Evolutionary conservation across 2,888 invertebrate genomes (phyloP).

Genomic region (Siphlonurus alternatus): DNA sequence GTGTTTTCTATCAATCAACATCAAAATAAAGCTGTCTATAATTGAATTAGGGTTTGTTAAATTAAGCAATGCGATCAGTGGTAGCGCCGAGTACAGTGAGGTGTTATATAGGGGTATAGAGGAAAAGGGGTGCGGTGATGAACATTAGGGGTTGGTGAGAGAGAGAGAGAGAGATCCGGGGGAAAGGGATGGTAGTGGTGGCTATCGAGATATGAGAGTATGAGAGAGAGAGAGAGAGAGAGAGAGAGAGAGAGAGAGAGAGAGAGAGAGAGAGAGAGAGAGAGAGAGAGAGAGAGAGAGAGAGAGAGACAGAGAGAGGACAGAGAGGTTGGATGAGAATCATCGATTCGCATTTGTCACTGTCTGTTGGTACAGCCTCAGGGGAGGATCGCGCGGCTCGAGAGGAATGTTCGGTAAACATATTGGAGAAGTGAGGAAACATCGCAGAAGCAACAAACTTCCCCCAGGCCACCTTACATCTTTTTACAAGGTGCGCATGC

Average conservation of each 20-base stretch:
- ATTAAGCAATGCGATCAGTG: too few species aligned
- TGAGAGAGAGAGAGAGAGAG: not conserved
- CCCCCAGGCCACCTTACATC: not conserved
- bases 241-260: not conserved
- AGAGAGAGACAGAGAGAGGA: not conserved
- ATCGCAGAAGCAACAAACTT: not conserved
- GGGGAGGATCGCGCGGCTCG: not conserved
- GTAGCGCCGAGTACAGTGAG: too few species aligned
- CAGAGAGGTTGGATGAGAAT: not conserved
- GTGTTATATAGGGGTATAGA: too few species aligned
- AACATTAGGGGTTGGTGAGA: not conserved
- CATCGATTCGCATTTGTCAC: not conserved
- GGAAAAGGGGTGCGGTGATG: too few species aligned
- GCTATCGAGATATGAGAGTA: too few species aligned
- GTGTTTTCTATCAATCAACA: too few species aligned
- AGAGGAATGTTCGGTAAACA: not conserved
- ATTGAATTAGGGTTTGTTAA: too few species aligned
- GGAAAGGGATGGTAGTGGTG: too few species aligned
- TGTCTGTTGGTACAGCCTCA: not conserved
- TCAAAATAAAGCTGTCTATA: too few species aligned
- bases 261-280: not conserved
- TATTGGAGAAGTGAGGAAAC: not conserved
- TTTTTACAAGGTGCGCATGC: too few species aligned
- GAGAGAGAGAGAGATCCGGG: not conserved
- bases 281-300: not conserved